These are phyloP conservation scores for Sclerodermus sp. DNA, from an alignment of 2,888 invertebrate genomes.

Conservation along the genomic window DNA sequence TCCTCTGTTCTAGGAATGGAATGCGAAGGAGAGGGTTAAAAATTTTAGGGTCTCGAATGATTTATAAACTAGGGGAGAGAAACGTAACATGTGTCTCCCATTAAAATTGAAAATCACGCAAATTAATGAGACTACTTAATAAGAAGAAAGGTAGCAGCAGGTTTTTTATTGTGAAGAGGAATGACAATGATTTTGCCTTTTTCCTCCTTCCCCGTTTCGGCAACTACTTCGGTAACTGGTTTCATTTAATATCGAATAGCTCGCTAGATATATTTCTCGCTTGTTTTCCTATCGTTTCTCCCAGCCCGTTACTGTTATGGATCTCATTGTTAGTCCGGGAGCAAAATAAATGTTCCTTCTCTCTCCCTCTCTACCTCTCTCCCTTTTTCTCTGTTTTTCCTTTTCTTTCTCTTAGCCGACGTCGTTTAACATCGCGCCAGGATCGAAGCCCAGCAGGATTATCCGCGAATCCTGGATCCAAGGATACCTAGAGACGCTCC, in stretches of 20 bases:
- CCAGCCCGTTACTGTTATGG: background rate
- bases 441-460: conserved; percentile 42
- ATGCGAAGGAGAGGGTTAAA: conserved; percentile 33
- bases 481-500: conserved; percentile 37
- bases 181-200: background rate
- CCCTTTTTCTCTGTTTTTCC: background rate
- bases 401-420: conserved; percentile 17
- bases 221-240: background rate
- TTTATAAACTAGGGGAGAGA: conserved; percentile 37
- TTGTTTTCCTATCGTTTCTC: background rate
- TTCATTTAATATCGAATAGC: no score
- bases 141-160: no score
- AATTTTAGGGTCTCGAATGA: conserved; percentile 30
- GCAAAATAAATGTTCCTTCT: background rate
- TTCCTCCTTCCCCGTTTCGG: conserved; percentile 1
- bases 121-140: conserved; percentile 23
- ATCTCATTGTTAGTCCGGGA: background rate
- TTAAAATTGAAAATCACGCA: conserved; percentile 33
- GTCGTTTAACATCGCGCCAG: conserved; percentile 32
- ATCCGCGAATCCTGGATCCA: conserved; percentile 39
- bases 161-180: no score
- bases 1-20: conserved; percentile 18
- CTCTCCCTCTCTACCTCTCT: background rate
- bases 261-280: no score
- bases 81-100: conserved; percentile 44